phyloP scores from a whole-genome alignment of 1,140 invertebrate species.

The Brachionus asplanchnoidis region DNA sequence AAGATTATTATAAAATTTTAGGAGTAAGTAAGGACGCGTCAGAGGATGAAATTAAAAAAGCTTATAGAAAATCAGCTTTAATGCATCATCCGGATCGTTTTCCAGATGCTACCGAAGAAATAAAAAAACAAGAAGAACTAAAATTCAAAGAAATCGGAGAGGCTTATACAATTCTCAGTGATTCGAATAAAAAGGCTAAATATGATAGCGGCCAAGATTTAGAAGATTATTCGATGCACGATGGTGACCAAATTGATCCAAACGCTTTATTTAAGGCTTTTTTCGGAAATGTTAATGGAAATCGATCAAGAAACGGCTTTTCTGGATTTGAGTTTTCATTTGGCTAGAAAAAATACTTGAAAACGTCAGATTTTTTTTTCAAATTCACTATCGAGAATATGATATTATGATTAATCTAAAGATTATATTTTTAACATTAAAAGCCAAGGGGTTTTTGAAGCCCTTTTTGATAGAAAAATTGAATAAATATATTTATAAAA shows the following conservation, averaged over 20 bases:
- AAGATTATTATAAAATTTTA: constrained; percentile 94
- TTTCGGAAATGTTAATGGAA: constrained; percentile 60
- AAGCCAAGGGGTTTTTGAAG: neutral
- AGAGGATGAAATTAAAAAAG: constrained; percentile 42
- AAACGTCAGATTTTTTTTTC: neutral
- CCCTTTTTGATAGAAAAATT: neutral
- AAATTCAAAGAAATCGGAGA: constrained; percentile 58
- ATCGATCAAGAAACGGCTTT: neutral
- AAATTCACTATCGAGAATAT: too few species aligned
- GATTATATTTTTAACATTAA: neutral
- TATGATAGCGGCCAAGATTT: constrained; percentile 56
- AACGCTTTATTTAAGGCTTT: constrained; percentile 73
- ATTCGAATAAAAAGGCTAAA: constrained; percentile 52
- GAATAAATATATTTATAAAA: neutral
- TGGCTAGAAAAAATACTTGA: neutral
- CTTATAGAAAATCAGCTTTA: constrained; percentile 61
- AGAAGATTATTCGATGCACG: constrained; percentile 46
- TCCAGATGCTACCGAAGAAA: constrained; percentile 77
- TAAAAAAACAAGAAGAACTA: constrained; percentile 81
- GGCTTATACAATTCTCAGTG: constrained; percentile 55
- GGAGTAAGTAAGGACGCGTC: constrained; percentile 25
- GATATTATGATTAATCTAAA: neutral
- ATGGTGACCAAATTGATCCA: constrained; percentile 64
- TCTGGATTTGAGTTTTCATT: neutral
- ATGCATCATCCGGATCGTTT: constrained; percentile 93